Conservation (phyloP, 2,113 vertebrate genomes). For the Dolichotis patagonum region DNA sequence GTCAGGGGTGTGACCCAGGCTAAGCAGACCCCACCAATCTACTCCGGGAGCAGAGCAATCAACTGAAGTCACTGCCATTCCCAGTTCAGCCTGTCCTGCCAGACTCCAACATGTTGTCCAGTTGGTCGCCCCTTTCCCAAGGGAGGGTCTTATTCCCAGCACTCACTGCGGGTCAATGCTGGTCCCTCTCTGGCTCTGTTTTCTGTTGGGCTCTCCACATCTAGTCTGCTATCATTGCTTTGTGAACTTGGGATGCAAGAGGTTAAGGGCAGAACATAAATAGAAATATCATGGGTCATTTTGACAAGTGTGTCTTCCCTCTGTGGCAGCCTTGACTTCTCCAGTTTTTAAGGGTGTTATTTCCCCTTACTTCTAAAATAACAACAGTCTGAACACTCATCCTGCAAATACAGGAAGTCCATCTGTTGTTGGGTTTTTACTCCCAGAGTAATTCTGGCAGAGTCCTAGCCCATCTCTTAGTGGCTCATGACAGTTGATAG, state of each 20-base stretch:
- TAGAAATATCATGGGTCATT: not conserved
- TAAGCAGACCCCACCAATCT: too few relatives aligned
- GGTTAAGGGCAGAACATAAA: not conserved
- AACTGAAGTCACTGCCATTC: too few relatives aligned
- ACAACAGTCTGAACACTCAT: not conserved
- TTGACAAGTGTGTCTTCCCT: slow-evolving; percentile 10
- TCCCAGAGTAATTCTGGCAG: not conserved
- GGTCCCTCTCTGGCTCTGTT: too few relatives aligned
- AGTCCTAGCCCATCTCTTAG: not conserved
- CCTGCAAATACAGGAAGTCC: not conserved
- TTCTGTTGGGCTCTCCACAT: too few relatives aligned
- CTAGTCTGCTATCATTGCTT: not conserved
- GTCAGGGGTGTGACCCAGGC: too few relatives aligned
- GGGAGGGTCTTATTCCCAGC: too few relatives aligned
- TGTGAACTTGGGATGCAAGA: not conserved
- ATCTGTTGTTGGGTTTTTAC: not conserved
- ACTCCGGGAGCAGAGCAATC: too few relatives aligned
- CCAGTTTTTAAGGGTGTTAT: slow-evolving; percentile 7
- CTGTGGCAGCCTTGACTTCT: not conserved
- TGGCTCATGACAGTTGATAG: not conserved
- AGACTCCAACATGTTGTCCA: too few relatives aligned
- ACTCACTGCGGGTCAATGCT: too few relatives aligned
- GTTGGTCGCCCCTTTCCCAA: too few relatives aligned
- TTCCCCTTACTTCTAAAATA: slow-evolving; percentile 51
- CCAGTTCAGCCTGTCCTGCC: too few relatives aligned